A percentile compares a stretch with the other conserved stretches of the same genome.
Conservation (phyloP, 1,140 invertebrate genomes). For the Plodia interpunctella region DNA sequence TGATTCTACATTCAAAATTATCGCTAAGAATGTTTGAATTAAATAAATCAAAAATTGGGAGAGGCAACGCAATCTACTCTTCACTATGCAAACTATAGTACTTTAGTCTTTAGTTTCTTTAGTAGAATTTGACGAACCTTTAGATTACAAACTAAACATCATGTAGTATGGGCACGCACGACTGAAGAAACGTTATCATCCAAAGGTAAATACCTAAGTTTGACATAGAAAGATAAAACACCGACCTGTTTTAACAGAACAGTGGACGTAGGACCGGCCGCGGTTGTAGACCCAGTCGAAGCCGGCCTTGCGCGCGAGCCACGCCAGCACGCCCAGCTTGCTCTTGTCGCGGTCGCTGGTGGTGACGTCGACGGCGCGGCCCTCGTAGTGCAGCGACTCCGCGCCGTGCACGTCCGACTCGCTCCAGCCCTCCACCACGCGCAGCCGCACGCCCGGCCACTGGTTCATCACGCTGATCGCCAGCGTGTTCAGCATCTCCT, state of each 20-base stretch:
- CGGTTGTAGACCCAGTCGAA: conserved; percentile 99
- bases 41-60: too few relatives aligned
- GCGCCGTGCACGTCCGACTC: conserved; percentile 88
- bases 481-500: conserved; percentile 95
- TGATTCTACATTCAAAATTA: too few relatives aligned
- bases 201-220: too few relatives aligned
- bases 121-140: too few relatives aligned
- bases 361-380: conserved; percentile 95
- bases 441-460: conserved; percentile 94
- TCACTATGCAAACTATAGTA: too few relatives aligned
- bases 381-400: conserved; percentile 96
- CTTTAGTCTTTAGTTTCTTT: too few relatives aligned
- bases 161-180: too few relatives aligned
- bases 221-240: background rate
- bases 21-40: too few relatives aligned
- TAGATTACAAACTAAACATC: too few relatives aligned
- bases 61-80: too few relatives aligned
- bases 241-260: conserved; percentile 98
- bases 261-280: conserved; percentile 95
- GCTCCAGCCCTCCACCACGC: conserved; percentile 97
- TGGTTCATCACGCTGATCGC: conserved; percentile 98
- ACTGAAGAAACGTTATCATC: too few relatives aligned
- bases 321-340: conserved; percentile 96
- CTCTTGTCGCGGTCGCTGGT: conserved; percentile 94
- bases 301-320: conserved; percentile 96